A percentile compares a stretch with the other conserved stretches of the same genome.
Conservation (phyloP, 2,888 invertebrate species). For the Sycophila texana region DNA sequence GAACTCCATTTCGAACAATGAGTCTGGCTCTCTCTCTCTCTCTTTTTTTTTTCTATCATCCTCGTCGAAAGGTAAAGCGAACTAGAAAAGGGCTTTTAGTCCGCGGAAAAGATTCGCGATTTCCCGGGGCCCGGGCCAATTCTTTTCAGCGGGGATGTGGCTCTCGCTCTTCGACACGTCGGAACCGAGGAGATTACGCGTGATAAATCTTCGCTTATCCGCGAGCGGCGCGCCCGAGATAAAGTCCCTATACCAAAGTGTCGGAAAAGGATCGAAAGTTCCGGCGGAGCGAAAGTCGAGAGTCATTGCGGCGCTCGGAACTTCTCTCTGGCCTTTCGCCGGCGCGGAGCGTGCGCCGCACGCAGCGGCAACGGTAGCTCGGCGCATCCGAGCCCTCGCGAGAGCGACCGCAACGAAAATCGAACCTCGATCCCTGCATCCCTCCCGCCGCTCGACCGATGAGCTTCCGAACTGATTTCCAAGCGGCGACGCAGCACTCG, state of each 20-base stretch:
- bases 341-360: constrained; percentile 10
- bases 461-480: constrained; percentile 55
- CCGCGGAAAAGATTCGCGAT: constrained; percentile 19
- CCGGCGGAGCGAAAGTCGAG: constrained; percentile 56
- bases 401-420: background rate
- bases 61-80: background rate
- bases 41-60: background rate
- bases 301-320: constrained; percentile 58
- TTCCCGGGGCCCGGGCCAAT: constrained; percentile 28
- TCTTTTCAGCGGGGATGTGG: constrained; percentile 24
- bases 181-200: constrained; percentile 46
- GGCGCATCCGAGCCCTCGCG: background rate
- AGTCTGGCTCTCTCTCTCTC: background rate
- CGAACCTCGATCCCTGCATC: background rate
- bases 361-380: too few relatives aligned
- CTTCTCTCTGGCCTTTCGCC: constrained; percentile 35
- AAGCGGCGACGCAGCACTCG: background rate
- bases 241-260: constrained; percentile 51
- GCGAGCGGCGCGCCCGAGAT: constrained; percentile 32
- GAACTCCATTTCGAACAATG: constrained; percentile 2
- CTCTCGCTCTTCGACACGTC: constrained; percentile 23
- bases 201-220: constrained; percentile 54
- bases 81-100: constrained; percentile 12
- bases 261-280: constrained; percentile 58
- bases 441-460: background rate